These are phyloP conservation scores for Noctua pronuba DNA, from an alignment of 2,888 invertebrate genomes.

Conservation along the genomic window DNA sequence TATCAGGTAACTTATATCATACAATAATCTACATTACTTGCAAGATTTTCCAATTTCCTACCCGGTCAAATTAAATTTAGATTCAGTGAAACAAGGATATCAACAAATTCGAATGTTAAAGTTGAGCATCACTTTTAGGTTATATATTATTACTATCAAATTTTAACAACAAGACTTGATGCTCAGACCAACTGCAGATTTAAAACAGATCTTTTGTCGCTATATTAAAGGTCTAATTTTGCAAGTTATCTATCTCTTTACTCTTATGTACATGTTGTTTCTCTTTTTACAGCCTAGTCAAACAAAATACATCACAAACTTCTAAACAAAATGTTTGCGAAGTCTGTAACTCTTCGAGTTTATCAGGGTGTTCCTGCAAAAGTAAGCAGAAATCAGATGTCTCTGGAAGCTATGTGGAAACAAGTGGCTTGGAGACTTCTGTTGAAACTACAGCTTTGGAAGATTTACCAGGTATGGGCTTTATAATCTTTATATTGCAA, in stretches of 20 bases:
- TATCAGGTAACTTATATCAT: constrained; percentile 70
- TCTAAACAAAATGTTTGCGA: constrained; percentile 73
- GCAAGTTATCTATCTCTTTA: constrained; percentile 30
- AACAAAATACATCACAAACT: constrained; percentile 58
- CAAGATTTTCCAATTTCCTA: not conserved
- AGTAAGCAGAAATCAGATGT: constrained; percentile 58
- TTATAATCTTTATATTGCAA: not conserved
- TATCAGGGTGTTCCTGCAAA: constrained; percentile 76
- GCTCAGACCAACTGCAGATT: not conserved
- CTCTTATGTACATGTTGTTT: constrained; percentile 35
- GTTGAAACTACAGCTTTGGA: constrained; percentile 84
- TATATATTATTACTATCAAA: constrained; percentile 24
- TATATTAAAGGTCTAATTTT: not conserved
- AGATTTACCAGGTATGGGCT: constrained; percentile 84
- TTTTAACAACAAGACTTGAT: not conserved
- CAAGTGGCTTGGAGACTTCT: constrained; percentile 71
- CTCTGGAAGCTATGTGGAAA: constrained; percentile 64
- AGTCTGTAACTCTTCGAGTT: constrained; percentile 73
- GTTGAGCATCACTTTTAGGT: constrained; percentile 30
- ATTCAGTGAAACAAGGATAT: not conserved
- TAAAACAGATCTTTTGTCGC: not conserved
- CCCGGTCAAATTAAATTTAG: not conserved
- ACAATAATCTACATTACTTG: not conserved
- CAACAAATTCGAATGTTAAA: not conserved
- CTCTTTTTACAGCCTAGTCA: constrained; percentile 67